Evolutionary conservation across 2,888 invertebrate genomes (phyloP).

Genomic region (Cheilosia grossa): DNA sequence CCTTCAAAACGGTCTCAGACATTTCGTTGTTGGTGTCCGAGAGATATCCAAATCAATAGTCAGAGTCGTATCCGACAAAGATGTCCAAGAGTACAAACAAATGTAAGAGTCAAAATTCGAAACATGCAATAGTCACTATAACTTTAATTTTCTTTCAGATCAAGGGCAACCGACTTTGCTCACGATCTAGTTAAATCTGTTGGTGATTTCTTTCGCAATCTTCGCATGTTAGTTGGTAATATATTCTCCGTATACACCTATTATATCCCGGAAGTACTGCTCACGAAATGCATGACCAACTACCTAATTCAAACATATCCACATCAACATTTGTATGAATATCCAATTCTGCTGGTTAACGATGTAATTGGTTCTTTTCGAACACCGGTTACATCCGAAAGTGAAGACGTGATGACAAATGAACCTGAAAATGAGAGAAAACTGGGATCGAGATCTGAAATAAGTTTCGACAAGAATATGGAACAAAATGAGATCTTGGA

Average conservation of each 20-base stretch:
- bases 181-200: constrained; percentile 72
- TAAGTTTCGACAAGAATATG: constrained; percentile 66
- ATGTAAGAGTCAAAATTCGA: constrained; percentile 66
- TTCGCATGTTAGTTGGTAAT: constrained; percentile 68
- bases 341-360: constrained; percentile 75
- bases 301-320: constrained; percentile 74
- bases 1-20: constrained; percentile 75
- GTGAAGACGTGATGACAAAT: constrained; percentile 4
- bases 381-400: not conserved
- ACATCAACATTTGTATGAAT: constrained; percentile 74
- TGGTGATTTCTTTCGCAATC: constrained; percentile 74
- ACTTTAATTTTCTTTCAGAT: constrained; percentile 46
- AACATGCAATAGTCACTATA: not conserved
- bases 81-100: constrained; percentile 75
- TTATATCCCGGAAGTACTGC: constrained; percentile 76
- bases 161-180: constrained; percentile 71
- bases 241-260: constrained; percentile 75
- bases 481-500: constrained; percentile 77
- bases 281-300: constrained; percentile 75
- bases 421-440: constrained; percentile 9
- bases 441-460: constrained; percentile 9
- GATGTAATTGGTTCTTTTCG: constrained; percentile 73
- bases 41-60: constrained; percentile 76
- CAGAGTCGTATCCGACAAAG: constrained; percentile 75
- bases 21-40: constrained; percentile 75